A percentile compares a stretch with the other conserved stretches of the same genome.
phyloP scores from a whole-genome alignment of 2,113 vertebrate genomes.

The Dissostichus mawsoni region DNA sequence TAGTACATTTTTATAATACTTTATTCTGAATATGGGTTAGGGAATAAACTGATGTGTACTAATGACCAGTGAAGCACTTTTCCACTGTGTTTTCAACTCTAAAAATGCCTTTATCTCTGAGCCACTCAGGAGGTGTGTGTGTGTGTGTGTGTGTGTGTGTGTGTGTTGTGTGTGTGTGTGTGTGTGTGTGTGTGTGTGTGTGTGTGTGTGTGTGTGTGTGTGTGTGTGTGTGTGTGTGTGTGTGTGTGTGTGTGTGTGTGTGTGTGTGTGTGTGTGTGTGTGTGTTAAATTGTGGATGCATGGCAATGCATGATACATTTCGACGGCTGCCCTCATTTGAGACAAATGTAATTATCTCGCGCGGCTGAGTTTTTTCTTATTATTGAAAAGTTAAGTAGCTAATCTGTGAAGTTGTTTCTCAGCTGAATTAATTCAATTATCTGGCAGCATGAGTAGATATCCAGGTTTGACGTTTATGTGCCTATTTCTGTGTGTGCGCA shows the following conservation, averaged over 20 bases:
- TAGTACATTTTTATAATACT: background rate
- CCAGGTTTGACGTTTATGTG: slow-evolving; percentile 65
- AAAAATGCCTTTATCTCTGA: slow-evolving; percentile 20
- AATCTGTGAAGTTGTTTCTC: slow-evolving; percentile 82
- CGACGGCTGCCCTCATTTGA: slow-evolving; percentile 79
- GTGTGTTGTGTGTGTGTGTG: slow-evolving; percentile 34
- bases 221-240: slow-evolving; percentile 29
- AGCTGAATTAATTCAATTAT: slow-evolving; percentile 83
- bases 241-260: slow-evolving; percentile 8
- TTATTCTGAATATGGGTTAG: background rate
- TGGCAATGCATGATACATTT: slow-evolving; percentile 69
- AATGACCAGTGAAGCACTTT: background rate
- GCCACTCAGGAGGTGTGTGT: slow-evolving; percentile 22
- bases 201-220: slow-evolving; percentile 37
- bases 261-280: background rate
- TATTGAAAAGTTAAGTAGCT: slow-evolving; percentile 82
- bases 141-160: background rate
- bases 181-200: slow-evolving; percentile 28
- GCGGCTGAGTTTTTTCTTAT: slow-evolving; percentile 77
- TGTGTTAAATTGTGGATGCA: slow-evolving; percentile 46
- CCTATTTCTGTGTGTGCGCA: slow-evolving; percentile 28
- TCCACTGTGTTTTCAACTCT: background rate
- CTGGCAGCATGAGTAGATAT: slow-evolving; percentile 71
- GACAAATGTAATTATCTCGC: slow-evolving; percentile 83
- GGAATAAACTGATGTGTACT: background rate